Base-by-base conservation (phyloP, 2,888 invertebrate species). In the Ceratothoa steindachneri region DNA sequence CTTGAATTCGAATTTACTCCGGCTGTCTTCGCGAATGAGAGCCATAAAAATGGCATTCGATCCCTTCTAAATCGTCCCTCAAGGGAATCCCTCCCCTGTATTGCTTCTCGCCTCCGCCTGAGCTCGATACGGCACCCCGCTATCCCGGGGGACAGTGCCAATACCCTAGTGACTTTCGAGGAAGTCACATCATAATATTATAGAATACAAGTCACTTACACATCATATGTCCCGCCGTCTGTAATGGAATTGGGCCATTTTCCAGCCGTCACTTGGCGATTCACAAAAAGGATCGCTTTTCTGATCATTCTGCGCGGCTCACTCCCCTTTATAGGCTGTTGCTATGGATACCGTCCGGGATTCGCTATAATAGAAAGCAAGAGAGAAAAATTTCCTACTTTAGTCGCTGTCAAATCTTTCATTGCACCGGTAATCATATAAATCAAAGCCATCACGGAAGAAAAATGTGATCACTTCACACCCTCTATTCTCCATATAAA, bases 181-280 rank as follows among this genome's bases (percentile, higher is more conserved):
- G 60, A 60, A 60, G 60, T 60, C 27, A 60, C 60, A 60, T 60
- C 60, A 60, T 60, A 60, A 60, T 60, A 60, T 24, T 60, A 60
- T 60, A 60, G 27, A 60, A 60, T 60, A 60, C 2, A 60, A 60
- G 22, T 60, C 60, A 60, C 19, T 60, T 60, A 12, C 60, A 1
- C 19, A 24, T 60, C 27, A 24, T 60, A 60, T 60, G 27, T 60
- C 27, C 19, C 60, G 60, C 60, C 60, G 19, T 60, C 60, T 24
- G 60, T 60, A 60, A 60, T 60, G 60, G 60, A 60, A 60, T 60
- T 4, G 27, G 3, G 60, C 24, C 60, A 2, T 60, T 60, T 60
- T 24, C 19, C 60, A 24, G 60, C 12, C 24, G 60, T 60, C 19
- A 60, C 24, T 60, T 24, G 19, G 15, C 19, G 52, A 15, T 51